Base-by-base conservation (phyloP, 1,140 invertebrate species). In the Meloidogyne floridensis region DNA sequence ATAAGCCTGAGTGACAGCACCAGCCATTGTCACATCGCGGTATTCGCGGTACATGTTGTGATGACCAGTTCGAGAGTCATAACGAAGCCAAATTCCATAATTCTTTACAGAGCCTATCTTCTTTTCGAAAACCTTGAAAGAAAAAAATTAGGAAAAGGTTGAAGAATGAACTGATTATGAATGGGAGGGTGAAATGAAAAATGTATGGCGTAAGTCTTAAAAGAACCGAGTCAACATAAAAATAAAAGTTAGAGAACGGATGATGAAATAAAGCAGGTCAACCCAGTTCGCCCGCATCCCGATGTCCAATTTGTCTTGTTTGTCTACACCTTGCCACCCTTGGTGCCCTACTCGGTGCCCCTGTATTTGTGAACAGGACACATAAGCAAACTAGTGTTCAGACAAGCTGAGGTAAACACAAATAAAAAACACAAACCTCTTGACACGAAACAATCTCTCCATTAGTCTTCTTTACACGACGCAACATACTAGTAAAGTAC, bases 1-100 rank as follows among this genome's bases (percentile, higher is more conserved):
- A 91, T 99, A 99, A 91, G 96, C 98, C 90, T 98, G 95, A 42
- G 97, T 99, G 4, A 99, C 96, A 74, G 97, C 98, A 80, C 94
- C 95, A 76, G 95, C 94, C 5, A 96, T 94, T 70, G 95, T 95
- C 84, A 98, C 92, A 91, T 99, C 98, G 86, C 98, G 93, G 92
- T 99, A 99, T 92, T 99, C 98, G 78, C 97, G 93, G 94, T 99
- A 99, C 86, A 90, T 90, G 92, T 99, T 99, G 92, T 99, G 98
- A 59, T 96, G 98, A 77, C 97, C 98, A 74, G 96, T 98, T 80
- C 98, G 93, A 0, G 97, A 99, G 90, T 98, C 96, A 90, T 93
- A 93, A 85, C 97, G 93, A 89, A 99, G 91, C 97, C 97, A 99
- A 87, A 99, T 96, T 84, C 97, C 98, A 92, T 96, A 98, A 92